Base-by-base conservation (phyloP, 2,113 vertebrate species). In the Tyrannus savana region DNA sequence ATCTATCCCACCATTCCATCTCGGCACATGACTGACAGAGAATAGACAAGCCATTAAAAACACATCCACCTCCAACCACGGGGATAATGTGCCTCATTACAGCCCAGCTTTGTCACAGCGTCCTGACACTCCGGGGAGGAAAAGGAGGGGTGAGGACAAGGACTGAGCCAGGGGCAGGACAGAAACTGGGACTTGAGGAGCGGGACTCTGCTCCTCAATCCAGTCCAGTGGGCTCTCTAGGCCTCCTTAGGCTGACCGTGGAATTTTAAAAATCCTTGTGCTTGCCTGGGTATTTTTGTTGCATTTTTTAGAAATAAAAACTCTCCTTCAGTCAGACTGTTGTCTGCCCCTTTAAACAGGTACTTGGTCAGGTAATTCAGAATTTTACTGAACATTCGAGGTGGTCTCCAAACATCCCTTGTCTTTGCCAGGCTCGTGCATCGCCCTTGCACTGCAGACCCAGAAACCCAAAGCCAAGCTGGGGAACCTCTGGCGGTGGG, bases 11-110 rank as follows among this genome's bases (percentile, higher is more conserved):
- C 86, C 93, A 85, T 68, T 96, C 97, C 97, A 97, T 95, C 95
- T 92, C 94, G 96, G 97, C 94, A 64, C 96, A 78, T 96, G 97
- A 98, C 97, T 96, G 94, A 94, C 92, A 4, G 64, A 93, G 95
- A 97, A 97, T 90, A 98, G 97, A 95, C 72, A 93, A 84, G 91
- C 97, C 97, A 95, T 97, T 96, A 96, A 96, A 97, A 97, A 97
- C 97, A 97, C 97, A 98, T 98, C 97, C 97, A 97, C 97, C 96
- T 97, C 97, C 93, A 85, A 97, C 97, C 96, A 96, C 95, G 97
- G 97, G 96, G 89, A 98, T 98, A 97, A 98, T 97, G 96, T 84
- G 97, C 90, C 96, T 97, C 95, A 80, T 95, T 91, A 96, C 95
- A 92, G 91, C 93, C 68, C 49, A 55, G 95, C 96, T 96, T 97